Percentiles rank a stretch among this genome's conserved stretches.
These are phyloP conservation scores for Oppia nitens DNA, from an alignment of 1,140 invertebrate genomes.

Conservation along the genomic window DNA sequence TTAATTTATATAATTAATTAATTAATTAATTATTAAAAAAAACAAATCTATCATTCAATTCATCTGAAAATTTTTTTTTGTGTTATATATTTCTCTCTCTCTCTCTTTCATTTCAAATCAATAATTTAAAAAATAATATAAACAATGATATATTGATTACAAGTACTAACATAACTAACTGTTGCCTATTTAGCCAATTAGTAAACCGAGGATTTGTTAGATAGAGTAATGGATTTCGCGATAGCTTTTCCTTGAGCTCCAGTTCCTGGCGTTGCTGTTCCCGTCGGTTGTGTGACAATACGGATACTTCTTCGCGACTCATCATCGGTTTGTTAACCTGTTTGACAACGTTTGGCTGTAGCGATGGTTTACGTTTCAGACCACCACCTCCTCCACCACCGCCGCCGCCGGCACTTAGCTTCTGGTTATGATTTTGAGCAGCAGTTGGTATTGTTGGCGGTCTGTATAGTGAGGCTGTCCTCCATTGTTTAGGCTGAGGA, in stretches of 20 bases:
- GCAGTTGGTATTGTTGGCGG: conserved; percentile 3
- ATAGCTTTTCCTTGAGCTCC: conserved; percentile 75
- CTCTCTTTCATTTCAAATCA: not conserved
- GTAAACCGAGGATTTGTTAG: conserved; percentile 29
- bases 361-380: conserved; percentile 58
- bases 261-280: conserved; percentile 78
- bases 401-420: conserved; percentile 35
- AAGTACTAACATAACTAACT: conserved; percentile 21
- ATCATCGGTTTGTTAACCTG: conserved; percentile 44
- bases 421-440: not conserved
- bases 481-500: conserved; percentile 45
- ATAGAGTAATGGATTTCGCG: conserved; percentile 83
- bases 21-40: too few species aligned
- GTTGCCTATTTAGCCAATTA: conserved; percentile 21
- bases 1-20: too few species aligned
- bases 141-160: conserved; percentile 21
- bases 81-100: too few species aligned
- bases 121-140: conserved; percentile 21
- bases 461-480: conserved; percentile 54
- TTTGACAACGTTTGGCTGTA: conserved; percentile 69
- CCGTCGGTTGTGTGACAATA: conserved; percentile 71
- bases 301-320: conserved; percentile 84
- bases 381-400: conserved; percentile 43
- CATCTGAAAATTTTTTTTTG: too few species aligned
- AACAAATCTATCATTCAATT: too few species aligned